Evolutionary conservation across 2,888 invertebrate genomes (phyloP), one percentile per base, ranked within the genome.

Genomic region (Clistopyga incitator): DNA sequence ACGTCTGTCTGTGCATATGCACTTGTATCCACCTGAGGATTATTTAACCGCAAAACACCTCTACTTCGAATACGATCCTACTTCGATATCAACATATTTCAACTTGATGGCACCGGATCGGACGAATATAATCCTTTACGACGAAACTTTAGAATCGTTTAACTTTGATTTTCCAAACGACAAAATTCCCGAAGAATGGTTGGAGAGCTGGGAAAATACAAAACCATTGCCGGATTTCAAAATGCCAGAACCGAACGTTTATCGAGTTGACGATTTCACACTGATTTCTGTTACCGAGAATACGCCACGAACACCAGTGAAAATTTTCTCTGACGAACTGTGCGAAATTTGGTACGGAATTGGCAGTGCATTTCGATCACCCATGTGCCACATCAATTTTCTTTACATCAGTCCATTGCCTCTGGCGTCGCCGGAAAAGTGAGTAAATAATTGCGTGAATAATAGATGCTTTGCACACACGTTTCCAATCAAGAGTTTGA

Each of bases 281-380:
- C 90, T 97, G 45, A 91, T 96, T 6, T 91, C 94, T 0, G 92
- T 94, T 0, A 91, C 94, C 0, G 84, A 87, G 88, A 0, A 94
- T 82, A 90, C 90, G 2, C 91, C 92, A 0, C 91, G 91, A 56
- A 94, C 95, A 87, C 97, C 97, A 2, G 92, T 93, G 52, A 95
- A 95, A 90, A 93, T 97, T 42, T 88, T 95, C 8, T 92, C 94
- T 59, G 94, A 94, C n/a, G 91, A 94, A 15, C 89, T 94, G 20
- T 92, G 94, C 64, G 97, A 97, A 92, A 91, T 98, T 65, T 98
- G 97, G 97, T 97, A 96, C 93, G 96, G 96, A 87, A 96, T 96
- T 34, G 98, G 98, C 92, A 95, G 96, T 86, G 97, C 96, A 91
- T 98, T 98, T 92, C 94, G 96, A 47, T 94, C 97, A 67, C 98